phyloP scores from a whole-genome alignment of 2,888 invertebrate genomes.

The Silvanus unidentatus region DNA sequence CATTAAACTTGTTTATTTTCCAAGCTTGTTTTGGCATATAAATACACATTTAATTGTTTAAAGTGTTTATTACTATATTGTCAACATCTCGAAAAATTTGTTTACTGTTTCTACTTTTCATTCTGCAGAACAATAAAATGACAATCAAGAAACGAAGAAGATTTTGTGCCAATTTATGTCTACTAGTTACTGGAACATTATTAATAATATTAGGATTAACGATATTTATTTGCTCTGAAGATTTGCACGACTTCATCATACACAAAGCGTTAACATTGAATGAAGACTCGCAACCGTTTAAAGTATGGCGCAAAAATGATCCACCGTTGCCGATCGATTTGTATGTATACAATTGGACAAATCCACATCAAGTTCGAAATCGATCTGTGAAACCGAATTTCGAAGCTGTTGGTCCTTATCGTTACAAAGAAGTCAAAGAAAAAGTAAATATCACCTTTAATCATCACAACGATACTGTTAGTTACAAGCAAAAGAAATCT shows the following conservation, averaged over 20 bases:
- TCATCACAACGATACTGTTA: slow-evolving; percentile 67
- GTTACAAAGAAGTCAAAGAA: slow-evolving; percentile 60
- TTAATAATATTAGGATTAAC: slow-evolving; percentile 32
- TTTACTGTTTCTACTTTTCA: no score
- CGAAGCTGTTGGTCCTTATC: slow-evolving; percentile 57
- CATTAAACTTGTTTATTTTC: no score
- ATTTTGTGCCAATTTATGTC: slow-evolving; percentile 26
- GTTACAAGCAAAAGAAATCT: slow-evolving; percentile 59
- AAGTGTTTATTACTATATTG: no score
- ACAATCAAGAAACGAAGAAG: slow-evolving; percentile 28
- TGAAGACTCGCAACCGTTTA: slow-evolving; percentile 32
- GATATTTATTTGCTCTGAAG: slow-evolving; percentile 34
- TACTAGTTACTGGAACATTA: slow-evolving; percentile 32
- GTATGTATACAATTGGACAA: slow-evolving; percentile 44
- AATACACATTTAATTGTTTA: no score
- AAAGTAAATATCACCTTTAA: slow-evolving; percentile 70
- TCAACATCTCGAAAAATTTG: no score
- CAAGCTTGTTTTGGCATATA: no score
- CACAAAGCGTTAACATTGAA: slow-evolving; percentile 29
- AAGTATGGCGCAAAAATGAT: slow-evolving; percentile 39
- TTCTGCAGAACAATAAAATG: slow-evolving; percentile 11
- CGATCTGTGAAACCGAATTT: slow-evolving; percentile 52
- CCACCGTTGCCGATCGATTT: slow-evolving; percentile 39
- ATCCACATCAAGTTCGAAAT: slow-evolving; percentile 51
- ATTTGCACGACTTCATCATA: slow-evolving; percentile 32